Percentiles rank a stretch among this genome's conserved stretches.
These are phyloP conservation scores for Cichlasoma orientale DNA, from an alignment of 2,797 vertebrate genomes.

Conservation along the genomic window DNA sequence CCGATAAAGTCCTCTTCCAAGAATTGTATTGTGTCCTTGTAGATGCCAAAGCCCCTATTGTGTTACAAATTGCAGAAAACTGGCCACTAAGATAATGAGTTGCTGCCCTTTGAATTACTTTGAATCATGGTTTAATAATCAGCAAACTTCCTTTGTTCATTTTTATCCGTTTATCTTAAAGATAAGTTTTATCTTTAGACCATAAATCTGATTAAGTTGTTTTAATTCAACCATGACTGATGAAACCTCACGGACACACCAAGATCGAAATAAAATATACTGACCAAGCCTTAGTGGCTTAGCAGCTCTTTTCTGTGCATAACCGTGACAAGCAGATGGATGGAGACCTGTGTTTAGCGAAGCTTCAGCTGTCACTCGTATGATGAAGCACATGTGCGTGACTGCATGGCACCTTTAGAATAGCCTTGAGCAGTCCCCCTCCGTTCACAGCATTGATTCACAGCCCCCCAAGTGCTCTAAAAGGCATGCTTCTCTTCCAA, in stretches of 20 bases:
- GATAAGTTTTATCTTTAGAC: background rate
- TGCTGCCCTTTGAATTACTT: background rate
- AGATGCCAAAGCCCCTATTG: background rate
- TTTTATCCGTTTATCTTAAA: background rate
- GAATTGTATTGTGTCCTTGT: background rate
- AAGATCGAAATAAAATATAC: background rate
- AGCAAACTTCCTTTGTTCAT: background rate
- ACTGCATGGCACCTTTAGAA: constrained; percentile 62
- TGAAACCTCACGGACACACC: background rate
- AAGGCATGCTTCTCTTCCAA: constrained; percentile 20
- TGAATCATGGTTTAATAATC: background rate
- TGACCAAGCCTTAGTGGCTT: background rate
- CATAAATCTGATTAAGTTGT: background rate
- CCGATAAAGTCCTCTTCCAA: background rate
- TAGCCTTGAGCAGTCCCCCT: constrained; percentile 59
- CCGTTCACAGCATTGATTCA: constrained; percentile 53
- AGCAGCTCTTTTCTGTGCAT: constrained; percentile 6
- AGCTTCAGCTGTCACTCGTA: constrained; percentile 58
- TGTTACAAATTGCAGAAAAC: background rate
- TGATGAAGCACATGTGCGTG: constrained; percentile 83
- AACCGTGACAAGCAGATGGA: background rate
- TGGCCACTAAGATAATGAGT: background rate
- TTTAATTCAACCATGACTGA: background rate
- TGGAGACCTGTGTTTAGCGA: constrained; percentile 26
- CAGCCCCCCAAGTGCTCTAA: constrained; percentile 27